Evolutionary conservation across 2,113 vertebrate genomes (phyloP), one percentile per base, ranked within the genome.

Genomic region (Tretioscincus oriximinensis): DNA sequence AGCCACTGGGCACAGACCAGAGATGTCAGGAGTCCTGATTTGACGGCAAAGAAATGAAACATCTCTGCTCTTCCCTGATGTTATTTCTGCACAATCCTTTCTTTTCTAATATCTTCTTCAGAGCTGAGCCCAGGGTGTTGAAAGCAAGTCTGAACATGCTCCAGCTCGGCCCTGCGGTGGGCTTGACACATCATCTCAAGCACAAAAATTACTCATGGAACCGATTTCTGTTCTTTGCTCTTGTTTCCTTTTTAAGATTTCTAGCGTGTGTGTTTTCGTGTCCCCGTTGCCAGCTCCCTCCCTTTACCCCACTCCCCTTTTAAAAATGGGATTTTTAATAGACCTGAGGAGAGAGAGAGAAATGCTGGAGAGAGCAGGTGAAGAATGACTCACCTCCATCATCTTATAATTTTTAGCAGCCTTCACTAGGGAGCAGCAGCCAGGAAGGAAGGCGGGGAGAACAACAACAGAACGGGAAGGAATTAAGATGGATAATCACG

Each of bases 351-450:
- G 68, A 68, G 28, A 22, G 68, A 68, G 28, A 14, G 54, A 31
- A 58, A 26, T n/a, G 73, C 21, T 65, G 31, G 72, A 29, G 72
- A 29, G 18, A 21, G 21, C 14, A 29, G 68, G 22, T 9, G 68
- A 63, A 47, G 68, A 45, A 80, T 64, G 78, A 63, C 58, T 80
- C 78, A 63, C 68, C 58, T 63, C 58, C 14, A 28, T 58, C 54
- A 28, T 63, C 54, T 63, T 28, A 47, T 45, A 14, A 4, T 20
- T 64, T 41, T 28, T 63, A 51, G 7, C 1, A 26, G 26, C n/a
- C 10, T 35, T 72, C 58, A 49, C 35, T 24, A 64, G 68, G 29
- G 16, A 28, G 68, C 47, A 24, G 65, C 45, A 14, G 12, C 35
- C 51, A 4, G 45, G 28, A 29, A 21, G 24, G 31, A 18, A 3